These are phyloP conservation scores for Poecilia latipinna DNA, from an alignment of 2,113 vertebrate genomes.

Conservation along the genomic window DNA sequence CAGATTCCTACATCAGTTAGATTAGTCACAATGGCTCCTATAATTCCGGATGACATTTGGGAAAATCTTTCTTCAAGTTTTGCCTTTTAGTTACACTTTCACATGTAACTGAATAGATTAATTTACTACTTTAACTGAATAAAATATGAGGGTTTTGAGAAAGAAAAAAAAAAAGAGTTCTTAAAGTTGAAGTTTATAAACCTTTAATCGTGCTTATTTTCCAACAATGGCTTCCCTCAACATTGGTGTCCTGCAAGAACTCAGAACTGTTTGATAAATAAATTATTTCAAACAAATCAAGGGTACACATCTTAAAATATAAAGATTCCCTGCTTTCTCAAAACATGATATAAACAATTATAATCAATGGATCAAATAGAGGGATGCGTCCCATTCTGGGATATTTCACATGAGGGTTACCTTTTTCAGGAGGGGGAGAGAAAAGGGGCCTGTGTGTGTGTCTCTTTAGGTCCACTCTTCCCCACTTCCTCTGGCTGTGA, in stretches of 20 bases:
- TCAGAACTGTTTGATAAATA: neutral
- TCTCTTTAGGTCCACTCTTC: neutral
- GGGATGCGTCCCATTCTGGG: neutral
- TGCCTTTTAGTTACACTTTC: neutral
- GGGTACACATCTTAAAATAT: neutral
- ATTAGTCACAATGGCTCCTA: neutral
- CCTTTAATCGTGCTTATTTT: neutral
- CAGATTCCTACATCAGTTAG: constrained; percentile 18
- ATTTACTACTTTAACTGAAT: too few species aligned
- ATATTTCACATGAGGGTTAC: neutral
- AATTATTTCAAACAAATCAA: neutral
- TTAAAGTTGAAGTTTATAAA: neutral
- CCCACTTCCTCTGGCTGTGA: neutral
- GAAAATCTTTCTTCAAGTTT: neutral
- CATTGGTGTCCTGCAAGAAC: neutral
- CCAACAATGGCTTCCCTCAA: neutral
- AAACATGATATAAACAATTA: neutral
- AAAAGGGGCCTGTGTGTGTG: too few species aligned
- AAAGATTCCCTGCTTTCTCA: neutral
- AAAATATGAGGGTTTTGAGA: neutral
- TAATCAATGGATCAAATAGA: neutral
- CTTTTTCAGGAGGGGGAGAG: neutral
- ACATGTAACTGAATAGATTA: neutral
- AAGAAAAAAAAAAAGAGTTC: neutral
- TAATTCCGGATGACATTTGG: neutral